Evolutionary conservation across 1,140 invertebrate species (phyloP), one percentile per base, ranked within the genome.

Genomic region (Drosophila athabasca): DNA sequence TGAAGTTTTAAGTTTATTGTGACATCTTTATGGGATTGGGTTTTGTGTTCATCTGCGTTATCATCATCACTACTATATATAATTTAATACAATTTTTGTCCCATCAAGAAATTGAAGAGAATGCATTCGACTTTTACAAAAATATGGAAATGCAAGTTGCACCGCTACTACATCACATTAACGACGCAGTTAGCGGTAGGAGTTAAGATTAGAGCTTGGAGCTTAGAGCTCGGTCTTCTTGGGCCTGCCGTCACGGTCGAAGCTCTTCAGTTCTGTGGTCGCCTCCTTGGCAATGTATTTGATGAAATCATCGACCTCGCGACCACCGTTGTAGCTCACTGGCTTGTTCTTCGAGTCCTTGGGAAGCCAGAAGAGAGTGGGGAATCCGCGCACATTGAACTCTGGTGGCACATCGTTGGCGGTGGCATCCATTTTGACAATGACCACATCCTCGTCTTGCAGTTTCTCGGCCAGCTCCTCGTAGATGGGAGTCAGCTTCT

Each of bases 371-470:
- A 94, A 99, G 31, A 99, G 94, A 2, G 99, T 99, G 39, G 99
- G 99, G 95, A 99, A 99, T 19, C 99, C 99, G 76, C 95, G 94
- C 13, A 99, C 99, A 84, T 99, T 97, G 92, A 95, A 99, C 62
- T 93, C 92, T n/a, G 95, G 92, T 65, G 98, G 97, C 69, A 99
- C 98, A 94, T 99, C 99, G 92, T 99, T 99, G 48, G 97, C 97
- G 1, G 98, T 99, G 26, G 99, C 98, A 92, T 99, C 99, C 93
- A 99, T 97, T 92, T 99, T 99, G 0, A 99, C 97, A 91, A 99
- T 98, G 52, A 94, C 95, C 13, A 99, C 95, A 68, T 97, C 94
- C 92, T 99, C 98, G 81, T 96, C 93, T 75, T 95, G 95, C 84
- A 99, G 92, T 94, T 98, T 98, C 65, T 96, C 95, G 50, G 97